Percentiles rank a stretch among this genome's conserved stretches.
Evolutionary conservation across 2,888 invertebrate genomes (phyloP).

Genomic region (Tanypteryx hageni): DNA sequence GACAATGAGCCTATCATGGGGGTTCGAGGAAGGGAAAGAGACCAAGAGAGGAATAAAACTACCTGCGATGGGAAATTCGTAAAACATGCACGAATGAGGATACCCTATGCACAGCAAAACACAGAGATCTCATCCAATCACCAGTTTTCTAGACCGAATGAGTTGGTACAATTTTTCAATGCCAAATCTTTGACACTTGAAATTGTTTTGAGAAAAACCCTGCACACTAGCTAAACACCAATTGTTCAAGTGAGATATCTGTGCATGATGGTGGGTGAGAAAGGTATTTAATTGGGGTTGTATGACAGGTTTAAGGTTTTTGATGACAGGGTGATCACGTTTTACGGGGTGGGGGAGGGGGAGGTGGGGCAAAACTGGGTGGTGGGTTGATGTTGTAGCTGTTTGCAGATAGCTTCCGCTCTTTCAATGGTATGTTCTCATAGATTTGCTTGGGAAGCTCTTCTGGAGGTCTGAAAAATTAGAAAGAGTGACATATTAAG

Average conservation of each 20-base stretch:
- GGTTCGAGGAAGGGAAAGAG: background rate
- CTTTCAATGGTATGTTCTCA: slow-evolving; percentile 77
- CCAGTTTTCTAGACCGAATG: slow-evolving; percentile 42
- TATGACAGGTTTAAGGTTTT: background rate
- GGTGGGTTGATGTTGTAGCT: slow-evolving; percentile 62
- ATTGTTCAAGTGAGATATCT: slow-evolving; percentile 34
- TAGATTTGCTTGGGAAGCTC: slow-evolving; percentile 76
- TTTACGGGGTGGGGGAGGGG: slow-evolving; percentile 64
- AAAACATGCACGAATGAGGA: slow-evolving; percentile 39
- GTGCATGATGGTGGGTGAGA: slow-evolving; percentile 50
- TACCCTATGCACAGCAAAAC: slow-evolving; percentile 14
- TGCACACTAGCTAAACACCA: slow-evolving; percentile 62
- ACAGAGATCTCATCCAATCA: slow-evolving; percentile 41
- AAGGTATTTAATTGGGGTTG: background rate
- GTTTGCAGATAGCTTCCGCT: slow-evolving; percentile 68
- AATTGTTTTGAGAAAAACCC: slow-evolving; percentile 44
- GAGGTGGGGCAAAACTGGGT: slow-evolving; percentile 62
- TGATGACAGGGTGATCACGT: slow-evolving; percentile 27
- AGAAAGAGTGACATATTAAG: slow-evolving; percentile 65
- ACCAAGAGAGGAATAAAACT: slow-evolving; percentile 21
- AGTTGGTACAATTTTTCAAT: slow-evolving; percentile 33
- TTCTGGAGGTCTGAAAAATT: slow-evolving; percentile 76
- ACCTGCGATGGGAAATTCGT: slow-evolving; percentile 43
- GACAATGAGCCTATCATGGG: background rate
- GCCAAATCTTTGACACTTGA: slow-evolving; percentile 39